A percentile compares a stretch with the other conserved stretches of the same genome.
Evolutionary conservation across 2,888 invertebrate genomes (phyloP).

Genomic region (Diploptera punctata): DNA sequence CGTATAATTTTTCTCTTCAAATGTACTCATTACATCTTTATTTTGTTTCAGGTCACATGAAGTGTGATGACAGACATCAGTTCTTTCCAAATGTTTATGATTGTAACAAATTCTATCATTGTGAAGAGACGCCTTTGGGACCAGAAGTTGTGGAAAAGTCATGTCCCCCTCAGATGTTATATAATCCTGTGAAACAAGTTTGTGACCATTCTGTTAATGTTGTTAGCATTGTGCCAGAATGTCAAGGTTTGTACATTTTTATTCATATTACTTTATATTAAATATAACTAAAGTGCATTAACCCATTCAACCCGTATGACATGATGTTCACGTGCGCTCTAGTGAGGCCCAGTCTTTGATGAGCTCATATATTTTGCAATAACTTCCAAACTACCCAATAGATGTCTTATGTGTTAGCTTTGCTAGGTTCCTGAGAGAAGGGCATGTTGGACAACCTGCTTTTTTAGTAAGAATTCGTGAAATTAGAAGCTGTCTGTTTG

Average conservation of each 20-base stretch:
- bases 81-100: slow-evolving; percentile 65
- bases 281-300: not conserved
- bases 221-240: slow-evolving; percentile 64
- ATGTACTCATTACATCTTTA: not conserved
- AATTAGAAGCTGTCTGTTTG: no score
- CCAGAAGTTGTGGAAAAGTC: slow-evolving; percentile 66
- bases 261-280: no score
- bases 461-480: no score
- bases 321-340: no score
- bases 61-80: slow-evolving; percentile 11
- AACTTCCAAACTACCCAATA: no score
- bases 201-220: slow-evolving; percentile 72
- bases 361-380: no score
- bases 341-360: no score
- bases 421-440: no score
- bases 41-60: slow-evolving; percentile 4
- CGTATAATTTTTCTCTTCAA: no score
- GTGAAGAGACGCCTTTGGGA: slow-evolving; percentile 55
- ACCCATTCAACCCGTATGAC: not conserved
- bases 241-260: slow-evolving; percentile 52
- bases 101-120: slow-evolving; percentile 75
- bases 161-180: slow-evolving; percentile 69
- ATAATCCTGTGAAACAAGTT: slow-evolving; percentile 66
- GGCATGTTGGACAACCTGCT: no score
- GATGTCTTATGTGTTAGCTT: no score